phyloP scores from a whole-genome alignment of 2,888 invertebrate genomes.

The Arge pagana region DNA sequence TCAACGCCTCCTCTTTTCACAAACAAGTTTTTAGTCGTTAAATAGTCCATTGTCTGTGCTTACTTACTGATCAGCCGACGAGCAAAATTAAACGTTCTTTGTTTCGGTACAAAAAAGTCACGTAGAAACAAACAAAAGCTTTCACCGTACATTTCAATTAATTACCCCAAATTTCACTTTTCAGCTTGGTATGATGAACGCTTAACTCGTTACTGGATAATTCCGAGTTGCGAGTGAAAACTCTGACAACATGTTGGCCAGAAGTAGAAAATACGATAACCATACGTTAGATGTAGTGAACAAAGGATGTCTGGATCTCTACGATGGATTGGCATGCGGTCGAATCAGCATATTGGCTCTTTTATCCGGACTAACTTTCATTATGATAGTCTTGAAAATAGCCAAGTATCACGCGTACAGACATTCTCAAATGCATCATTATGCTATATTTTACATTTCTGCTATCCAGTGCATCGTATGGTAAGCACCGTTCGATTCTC shows the following conservation, averaged over 20 bases:
- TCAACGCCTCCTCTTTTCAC: no score
- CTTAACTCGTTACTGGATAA: no score
- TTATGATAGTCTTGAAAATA: slow-evolving; percentile 51
- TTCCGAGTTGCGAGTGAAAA: no score
- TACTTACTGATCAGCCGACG: no score
- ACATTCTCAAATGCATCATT: slow-evolving; percentile 60
- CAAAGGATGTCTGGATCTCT: slow-evolving; percentile 57
- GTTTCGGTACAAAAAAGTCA: no score
- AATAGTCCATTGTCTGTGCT: no score
- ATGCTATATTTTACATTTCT: slow-evolving; percentile 60
- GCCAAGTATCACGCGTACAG: slow-evolving; percentile 57
- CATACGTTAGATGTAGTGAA: slow-evolving; percentile 56
- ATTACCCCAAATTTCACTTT: no score
- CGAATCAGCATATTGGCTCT: slow-evolving; percentile 57
- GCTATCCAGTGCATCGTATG: slow-evolving; percentile 58
- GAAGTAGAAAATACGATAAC: slow-evolving; percentile 50
- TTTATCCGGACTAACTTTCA: slow-evolving; percentile 54
- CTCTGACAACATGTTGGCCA: slow-evolving; percentile 33
- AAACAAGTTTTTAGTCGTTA: no score
- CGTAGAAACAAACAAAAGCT: no score
- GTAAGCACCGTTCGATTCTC: slow-evolving; percentile 46
- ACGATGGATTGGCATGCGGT: slow-evolving; percentile 58
- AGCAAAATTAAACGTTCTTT: no score
- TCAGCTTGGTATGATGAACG: no score
- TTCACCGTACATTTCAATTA: no score